These are phyloP conservation scores for Alloscopus bannaensis DNA, from an alignment of 2,888 invertebrate species.

Conservation along the genomic window DNA sequence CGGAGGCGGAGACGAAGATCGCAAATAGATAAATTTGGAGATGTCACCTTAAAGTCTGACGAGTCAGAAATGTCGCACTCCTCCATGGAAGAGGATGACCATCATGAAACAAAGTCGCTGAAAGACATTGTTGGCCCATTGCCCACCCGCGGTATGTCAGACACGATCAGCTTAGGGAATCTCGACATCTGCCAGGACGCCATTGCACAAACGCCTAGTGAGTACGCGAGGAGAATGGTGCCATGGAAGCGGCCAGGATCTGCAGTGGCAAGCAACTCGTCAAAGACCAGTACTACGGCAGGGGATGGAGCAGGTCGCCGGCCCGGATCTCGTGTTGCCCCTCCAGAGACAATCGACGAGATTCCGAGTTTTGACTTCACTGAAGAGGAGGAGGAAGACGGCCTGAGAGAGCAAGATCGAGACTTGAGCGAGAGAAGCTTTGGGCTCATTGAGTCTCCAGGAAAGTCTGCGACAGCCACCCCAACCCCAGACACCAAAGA, in stretches of 20 bases:
- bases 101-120: not conserved
- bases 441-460: conserved; percentile 49
- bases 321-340: conserved; percentile 35
- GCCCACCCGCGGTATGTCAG: conserved; percentile 43
- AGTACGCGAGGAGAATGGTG: conserved; percentile 68
- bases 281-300: not conserved
- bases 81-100: conserved; percentile 27
- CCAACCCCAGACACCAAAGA: conserved; percentile 50
- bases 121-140: not conserved
- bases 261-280: conserved; percentile 23
- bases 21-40: conserved; percentile 30
- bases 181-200: conserved; percentile 69
- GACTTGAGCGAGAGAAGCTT: conserved; percentile 66
- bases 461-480: conserved; percentile 3
- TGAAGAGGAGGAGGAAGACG: conserved; percentile 34
- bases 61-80: conserved; percentile 34
- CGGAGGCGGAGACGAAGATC: conserved; percentile 26
- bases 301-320: conserved; percentile 7
- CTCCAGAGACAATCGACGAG: conserved; percentile 63
- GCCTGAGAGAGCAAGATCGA: conserved; percentile 55
- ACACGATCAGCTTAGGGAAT: conserved; percentile 69
- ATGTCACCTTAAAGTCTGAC: conserved; percentile 32
- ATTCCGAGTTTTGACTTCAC: conserved; percentile 49
- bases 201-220: conserved; percentile 69
- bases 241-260: conserved; percentile 55